Evolutionary conservation across 2,888 invertebrate species (phyloP).

Genomic region (Pemphredon lugubris): DNA sequence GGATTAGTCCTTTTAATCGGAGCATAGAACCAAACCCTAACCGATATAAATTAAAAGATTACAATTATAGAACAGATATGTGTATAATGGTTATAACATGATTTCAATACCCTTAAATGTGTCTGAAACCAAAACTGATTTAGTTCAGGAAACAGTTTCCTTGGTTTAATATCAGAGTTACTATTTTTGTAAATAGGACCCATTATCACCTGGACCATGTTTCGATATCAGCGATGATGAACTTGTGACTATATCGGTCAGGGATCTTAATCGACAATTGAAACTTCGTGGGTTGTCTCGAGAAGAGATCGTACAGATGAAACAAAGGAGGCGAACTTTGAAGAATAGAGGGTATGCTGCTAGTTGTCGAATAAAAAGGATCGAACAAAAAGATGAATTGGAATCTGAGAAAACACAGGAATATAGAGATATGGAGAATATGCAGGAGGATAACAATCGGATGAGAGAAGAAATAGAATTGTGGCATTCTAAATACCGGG

Average conservation of each 20-base stretch:
- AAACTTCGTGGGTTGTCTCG: constrained; percentile 92
- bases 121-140: not conserved
- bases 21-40: too few species aligned
- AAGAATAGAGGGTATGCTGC: constrained; percentile 99
- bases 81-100: too few species aligned
- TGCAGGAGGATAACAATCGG: constrained; percentile 90
- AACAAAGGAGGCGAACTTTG: constrained; percentile 95
- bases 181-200: constrained; percentile 84
- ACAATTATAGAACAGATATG: too few species aligned
- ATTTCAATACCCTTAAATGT: not conserved
- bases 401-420: constrained; percentile 94
- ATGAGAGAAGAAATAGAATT: constrained; percentile 91
- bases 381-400: constrained; percentile 96
- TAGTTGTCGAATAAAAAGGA: constrained; percentile 95
- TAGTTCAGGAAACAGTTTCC: too few species aligned
- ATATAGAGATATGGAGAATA: constrained; percentile 91
- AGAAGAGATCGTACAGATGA: constrained; percentile 96
- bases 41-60: too few species aligned
- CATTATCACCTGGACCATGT: constrained; percentile 90
- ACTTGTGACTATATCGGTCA: constrained; percentile 93
- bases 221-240: constrained; percentile 96
- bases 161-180: too few species aligned
- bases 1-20: too few species aligned
- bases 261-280: constrained; percentile 94
- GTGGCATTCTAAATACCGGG: constrained; percentile 91